Conservation (phyloP, 1,140 invertebrate genomes). For the Leguminivora glycinivorella region DNA sequence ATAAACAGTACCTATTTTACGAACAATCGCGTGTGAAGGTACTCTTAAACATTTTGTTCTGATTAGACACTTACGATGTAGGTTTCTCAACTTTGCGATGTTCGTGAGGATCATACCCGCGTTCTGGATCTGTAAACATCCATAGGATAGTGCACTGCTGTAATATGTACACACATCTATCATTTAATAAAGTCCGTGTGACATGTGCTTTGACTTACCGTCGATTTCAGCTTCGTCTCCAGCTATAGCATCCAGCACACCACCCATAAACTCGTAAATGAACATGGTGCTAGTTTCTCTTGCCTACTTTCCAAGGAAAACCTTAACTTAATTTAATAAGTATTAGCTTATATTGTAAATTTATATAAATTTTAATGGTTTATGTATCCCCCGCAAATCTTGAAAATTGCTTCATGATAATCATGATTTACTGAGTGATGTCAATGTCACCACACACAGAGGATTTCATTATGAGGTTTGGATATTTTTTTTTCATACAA, state of each 20-base stretch:
- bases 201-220: background rate
- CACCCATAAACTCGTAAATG: conserved; percentile 25
- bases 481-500: no score
- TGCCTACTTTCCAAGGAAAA: background rate
- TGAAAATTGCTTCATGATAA: background rate
- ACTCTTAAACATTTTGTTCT: background rate
- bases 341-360: conserved; percentile 3
- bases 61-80: conserved; percentile 81
- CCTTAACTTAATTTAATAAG: background rate
- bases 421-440: background rate
- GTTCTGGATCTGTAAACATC: conserved; percentile 7
- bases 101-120: conserved; percentile 81
- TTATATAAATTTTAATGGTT: background rate
- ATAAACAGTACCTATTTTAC: no score
- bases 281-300: conserved; percentile 4
- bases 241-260: background rate
- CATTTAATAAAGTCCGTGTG: background rate
- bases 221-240: background rate
- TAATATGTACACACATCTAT: background rate
- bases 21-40: no score
- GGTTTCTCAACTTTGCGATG: conserved; percentile 84
- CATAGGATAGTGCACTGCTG: background rate
- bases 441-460: background rate
- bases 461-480: background rate
- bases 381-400: background rate